These are phyloP conservation scores for Galerucella nymphaeae DNA, from an alignment of 2,888 invertebrate genomes.

Conservation along the genomic window DNA sequence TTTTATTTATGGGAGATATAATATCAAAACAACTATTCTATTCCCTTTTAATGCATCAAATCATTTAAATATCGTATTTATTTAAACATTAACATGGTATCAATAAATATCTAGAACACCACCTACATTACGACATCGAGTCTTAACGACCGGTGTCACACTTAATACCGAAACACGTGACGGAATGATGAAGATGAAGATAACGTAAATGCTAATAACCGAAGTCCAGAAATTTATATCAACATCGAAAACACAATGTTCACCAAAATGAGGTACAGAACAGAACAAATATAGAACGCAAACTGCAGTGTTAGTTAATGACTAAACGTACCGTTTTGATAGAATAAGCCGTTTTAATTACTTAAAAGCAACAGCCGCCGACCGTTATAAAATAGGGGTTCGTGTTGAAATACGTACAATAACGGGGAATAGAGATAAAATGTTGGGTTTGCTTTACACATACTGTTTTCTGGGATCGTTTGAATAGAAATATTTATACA, in stretches of 20 bases:
- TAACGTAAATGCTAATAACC: conserved; percentile 8
- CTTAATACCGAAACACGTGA: conserved; percentile 10
- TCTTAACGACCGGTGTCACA: conserved; percentile 9
- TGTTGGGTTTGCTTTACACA: background rate
- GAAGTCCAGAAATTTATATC: background rate
- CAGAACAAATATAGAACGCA: background rate
- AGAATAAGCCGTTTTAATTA: conserved; percentile 17
- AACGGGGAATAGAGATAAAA: background rate
- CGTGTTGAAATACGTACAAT: conserved; percentile 1
- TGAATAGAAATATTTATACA: background rate
- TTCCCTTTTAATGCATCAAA: no score
- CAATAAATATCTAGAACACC: background rate
- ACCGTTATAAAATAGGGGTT: conserved; percentile 8
- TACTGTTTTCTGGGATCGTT: background rate
- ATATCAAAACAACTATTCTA: no score
- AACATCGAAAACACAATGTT: conserved; percentile 9
- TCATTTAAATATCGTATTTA: no score
- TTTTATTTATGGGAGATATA: no score
- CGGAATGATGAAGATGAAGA: conserved; percentile 13
- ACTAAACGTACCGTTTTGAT: conserved; percentile 11
- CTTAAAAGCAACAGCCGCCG: conserved; percentile 10
- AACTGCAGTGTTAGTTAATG: conserved; percentile 17
- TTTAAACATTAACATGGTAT: background rate
- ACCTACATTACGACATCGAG: background rate
- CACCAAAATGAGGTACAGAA: conserved; percentile 13